Evolutionary conservation across 1,140 invertebrate species (phyloP), one percentile per base, ranked within the genome.

Genomic region (Drosophila ohnishii): DNA sequence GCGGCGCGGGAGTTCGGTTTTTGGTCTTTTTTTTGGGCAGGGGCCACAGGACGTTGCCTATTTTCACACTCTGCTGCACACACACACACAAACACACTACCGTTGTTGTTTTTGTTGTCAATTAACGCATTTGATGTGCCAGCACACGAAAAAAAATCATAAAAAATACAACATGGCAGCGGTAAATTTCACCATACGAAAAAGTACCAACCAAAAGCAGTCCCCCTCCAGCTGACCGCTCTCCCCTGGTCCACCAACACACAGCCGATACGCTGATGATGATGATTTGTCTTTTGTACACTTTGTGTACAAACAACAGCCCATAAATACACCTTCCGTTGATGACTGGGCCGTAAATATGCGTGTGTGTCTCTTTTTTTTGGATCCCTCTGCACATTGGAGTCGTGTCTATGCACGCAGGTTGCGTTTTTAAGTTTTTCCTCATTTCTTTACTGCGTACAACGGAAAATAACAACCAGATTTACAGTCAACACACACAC

Each of bases 71-170:
- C 48, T 58, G 39, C 64, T 75, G 67, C 77, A 39, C 58, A 40
- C 51, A 62, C 34, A 32, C 32, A 58, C 39, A 48, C 25, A 42
- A 19, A 34, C 28, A 53, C 42, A 47, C 32, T 14, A 35, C 19
- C 2, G 51, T 48, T 56, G 19, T 75, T 78, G 62, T 85, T 78
- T 66, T 81, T 78, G 63, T 86, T 79, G 72, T 83, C 79, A 86
- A 87, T 86, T 86, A 79, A 83, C 78, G 75, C 66, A 75, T 85
- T 85, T 85, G 65, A 79, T 80, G 61, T 64, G 81, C 62, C 71
- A 70, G 59, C 64, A 73, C 78, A 86, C 65, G 44, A 85, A 62
- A 71, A 74, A 73, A 77, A 77, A 76, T 42, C 57, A 57, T 61
- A 51, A 40, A 64, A 86, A 69, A 85, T 48, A 74, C 80, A 86